Conservation (phyloP, 2,797 vertebrate species). For the Hylomyscus alleni region DNA sequence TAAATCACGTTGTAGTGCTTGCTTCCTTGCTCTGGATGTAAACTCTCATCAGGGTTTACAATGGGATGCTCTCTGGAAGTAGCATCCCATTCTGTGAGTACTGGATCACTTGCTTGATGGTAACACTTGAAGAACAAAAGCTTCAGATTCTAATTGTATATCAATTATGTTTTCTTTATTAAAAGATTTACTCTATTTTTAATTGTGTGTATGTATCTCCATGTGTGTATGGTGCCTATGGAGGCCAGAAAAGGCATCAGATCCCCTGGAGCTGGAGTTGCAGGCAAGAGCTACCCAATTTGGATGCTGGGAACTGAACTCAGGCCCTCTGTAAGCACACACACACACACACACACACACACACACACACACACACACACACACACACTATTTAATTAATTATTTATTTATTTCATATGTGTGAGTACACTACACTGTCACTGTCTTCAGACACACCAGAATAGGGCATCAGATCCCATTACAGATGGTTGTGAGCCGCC, state of each 20-base stretch:
- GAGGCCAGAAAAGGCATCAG: not conserved
- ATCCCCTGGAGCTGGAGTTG: not conserved
- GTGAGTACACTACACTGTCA: too few species aligned
- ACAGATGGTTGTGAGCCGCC: too few species aligned
- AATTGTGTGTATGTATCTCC: not conserved
- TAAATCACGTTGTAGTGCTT: not conserved
- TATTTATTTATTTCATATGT: too few species aligned
- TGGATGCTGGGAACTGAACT: not conserved
- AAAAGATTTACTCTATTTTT: not conserved
- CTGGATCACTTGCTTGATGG: not conserved
- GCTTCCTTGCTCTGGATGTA: not conserved
- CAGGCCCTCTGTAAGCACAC: not conserved
- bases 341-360: too few species aligned
- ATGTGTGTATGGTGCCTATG: not conserved
- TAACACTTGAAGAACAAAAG: not conserved
- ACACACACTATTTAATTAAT: too few species aligned
- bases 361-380: too few species aligned
- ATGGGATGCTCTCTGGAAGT: conserved; percentile 60
- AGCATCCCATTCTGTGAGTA: not conserved
- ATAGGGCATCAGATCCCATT: too few species aligned
- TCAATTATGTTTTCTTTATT: not conserved
- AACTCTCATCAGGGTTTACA: not conserved
- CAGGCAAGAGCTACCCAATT: not conserved
- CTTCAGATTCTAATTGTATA: conserved; percentile 7
- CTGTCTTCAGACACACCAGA: too few species aligned